phyloP scores from a whole-genome alignment of 2,113 vertebrate genomes.

The Anas platyrhynchos region DNA sequence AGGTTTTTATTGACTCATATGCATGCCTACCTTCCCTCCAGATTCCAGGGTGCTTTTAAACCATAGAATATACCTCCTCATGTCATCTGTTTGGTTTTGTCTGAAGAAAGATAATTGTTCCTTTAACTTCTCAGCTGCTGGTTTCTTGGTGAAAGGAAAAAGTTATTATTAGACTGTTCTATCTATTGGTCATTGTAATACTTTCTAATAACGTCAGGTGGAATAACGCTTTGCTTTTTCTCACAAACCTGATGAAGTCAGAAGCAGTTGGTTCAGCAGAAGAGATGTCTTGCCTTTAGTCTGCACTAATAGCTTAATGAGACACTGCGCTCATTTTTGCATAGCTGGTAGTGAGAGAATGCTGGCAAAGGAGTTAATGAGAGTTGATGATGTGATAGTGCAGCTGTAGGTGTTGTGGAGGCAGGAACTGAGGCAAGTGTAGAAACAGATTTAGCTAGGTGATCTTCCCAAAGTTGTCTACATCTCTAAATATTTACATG shows the following conservation, averaged over 20 bases:
- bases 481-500: too few relatives aligned
- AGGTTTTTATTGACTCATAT: neutral
- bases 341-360: neutral
- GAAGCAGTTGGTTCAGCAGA: neutral
- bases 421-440: neutral
- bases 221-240: neutral
- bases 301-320: neutral
- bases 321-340: neutral
- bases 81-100: neutral
- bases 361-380: accelerated
- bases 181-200: neutral
- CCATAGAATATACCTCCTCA: neutral
- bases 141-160: neutral
- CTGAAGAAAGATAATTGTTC: neutral
- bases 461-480: neutral
- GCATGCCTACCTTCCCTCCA: neutral
- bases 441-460: neutral
- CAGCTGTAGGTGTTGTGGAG: neutral
- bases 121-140: neutral
- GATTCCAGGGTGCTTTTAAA: neutral
- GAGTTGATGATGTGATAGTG: neutral
- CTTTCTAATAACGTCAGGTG: neutral
- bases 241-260: neutral
- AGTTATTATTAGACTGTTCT: neutral
- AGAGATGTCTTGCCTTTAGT: neutral